Evolutionary conservation across 2,797 vertebrate genomes (phyloP), one percentile per base, ranked within the genome.

Genomic region (Artibeus lituratus): DNA sequence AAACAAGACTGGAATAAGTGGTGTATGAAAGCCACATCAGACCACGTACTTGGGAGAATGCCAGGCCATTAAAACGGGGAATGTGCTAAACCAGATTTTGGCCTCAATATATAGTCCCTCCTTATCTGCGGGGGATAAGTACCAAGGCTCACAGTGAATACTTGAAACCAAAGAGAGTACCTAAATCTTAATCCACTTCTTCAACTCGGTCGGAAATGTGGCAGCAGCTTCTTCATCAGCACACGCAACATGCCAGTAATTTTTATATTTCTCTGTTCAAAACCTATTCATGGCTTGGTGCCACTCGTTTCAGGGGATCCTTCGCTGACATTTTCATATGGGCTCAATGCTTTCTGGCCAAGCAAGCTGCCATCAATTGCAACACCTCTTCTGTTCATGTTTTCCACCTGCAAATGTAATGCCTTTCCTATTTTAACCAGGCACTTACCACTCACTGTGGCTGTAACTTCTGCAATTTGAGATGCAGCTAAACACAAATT

Each of bases 1-100:
- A 96, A 93, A 74, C 67, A 78, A 92, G 88, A 78, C 11, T 44
- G 32, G 32, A 88, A 44, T 29, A 70, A 92, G 94, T 84, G 57
- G 72, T 5, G 21, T 7, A 72, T 39, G 39, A 84, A 84, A 84
- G 49, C 32, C 72, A 89, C 39, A 74, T n/a, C 29, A 94, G 14
- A 81, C 29, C 62, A 86, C 44, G 22, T 93, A 76, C 72, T 82
- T 22, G 35, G 32, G 59, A 93, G 95, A 94, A 35, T 24, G 16
- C 53, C 53, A 62, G 47, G 42, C 29, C 69, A 94, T 35, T 83
- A 93, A 85, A 22, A 72, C 49, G 37, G 73, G 44, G 21, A 29
- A 73, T 1, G 3, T 35, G 47, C 44, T 65, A 73, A 93, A 44
- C 8, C 15, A 91, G 73, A 94, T 95, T 47, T 15, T 21, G 44